These are phyloP conservation scores for Setophaga petechia DNA, from an alignment of 2,113 vertebrate genomes.

Conservation along the genomic window DNA sequence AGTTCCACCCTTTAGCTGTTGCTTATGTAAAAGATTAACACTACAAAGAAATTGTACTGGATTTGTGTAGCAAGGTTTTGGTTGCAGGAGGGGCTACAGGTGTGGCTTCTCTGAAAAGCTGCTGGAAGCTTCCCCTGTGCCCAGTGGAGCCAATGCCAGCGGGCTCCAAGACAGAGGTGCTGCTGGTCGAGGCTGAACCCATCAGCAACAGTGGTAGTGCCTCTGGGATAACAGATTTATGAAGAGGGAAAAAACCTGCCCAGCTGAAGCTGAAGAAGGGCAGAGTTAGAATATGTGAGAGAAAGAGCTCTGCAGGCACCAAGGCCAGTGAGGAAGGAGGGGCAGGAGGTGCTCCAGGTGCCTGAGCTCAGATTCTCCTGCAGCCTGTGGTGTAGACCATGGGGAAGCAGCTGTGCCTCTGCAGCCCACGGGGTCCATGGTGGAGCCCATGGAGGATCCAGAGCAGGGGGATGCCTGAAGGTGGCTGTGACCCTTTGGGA, in stretches of 20 bases:
- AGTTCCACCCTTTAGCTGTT: background rate
- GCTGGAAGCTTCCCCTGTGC: background rate
- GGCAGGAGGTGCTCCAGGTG: background rate
- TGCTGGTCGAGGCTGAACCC: background rate
- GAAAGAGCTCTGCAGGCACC: background rate
- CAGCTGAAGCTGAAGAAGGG: background rate
- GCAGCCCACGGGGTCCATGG: too few species aligned
- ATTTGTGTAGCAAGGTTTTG: background rate
- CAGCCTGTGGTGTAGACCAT: background rate
- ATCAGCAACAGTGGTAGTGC: background rate
- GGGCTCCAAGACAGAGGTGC: rapidly evolving
- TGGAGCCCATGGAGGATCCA: rapidly evolving
- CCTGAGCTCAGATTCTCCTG: background rate
- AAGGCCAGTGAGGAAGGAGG: background rate
- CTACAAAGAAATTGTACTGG: background rate
- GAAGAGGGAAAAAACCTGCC: rapidly evolving
- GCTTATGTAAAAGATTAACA: background rate
- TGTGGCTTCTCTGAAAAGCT: background rate
- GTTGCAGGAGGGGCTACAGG: background rate
- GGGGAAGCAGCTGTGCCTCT: background rate
- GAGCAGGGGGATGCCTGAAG: background rate
- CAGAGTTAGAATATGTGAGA: background rate
- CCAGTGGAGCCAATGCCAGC: background rate
- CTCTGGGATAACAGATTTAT: background rate
- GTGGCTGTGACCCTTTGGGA: background rate